Percentiles rank a stretch among this genome's conserved stretches.
These are phyloP conservation scores for Callocephalon fimbriatum DNA, from an alignment of 2,113 vertebrate species.

Conservation along the genomic window DNA sequence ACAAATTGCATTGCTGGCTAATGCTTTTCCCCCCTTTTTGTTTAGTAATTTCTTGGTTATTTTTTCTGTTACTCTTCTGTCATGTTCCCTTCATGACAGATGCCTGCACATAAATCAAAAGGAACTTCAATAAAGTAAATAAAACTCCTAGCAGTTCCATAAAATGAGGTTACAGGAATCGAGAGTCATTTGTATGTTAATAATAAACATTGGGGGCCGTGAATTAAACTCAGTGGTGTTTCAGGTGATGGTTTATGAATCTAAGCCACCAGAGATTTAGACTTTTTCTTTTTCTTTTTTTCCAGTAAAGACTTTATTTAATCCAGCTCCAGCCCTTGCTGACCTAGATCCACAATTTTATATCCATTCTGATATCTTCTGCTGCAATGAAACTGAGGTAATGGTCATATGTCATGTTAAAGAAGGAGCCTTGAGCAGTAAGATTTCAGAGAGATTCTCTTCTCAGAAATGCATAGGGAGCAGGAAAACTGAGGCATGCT, in stretches of 20 bases:
- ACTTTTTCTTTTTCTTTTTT: constrained; percentile 21
- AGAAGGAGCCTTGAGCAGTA: not conserved
- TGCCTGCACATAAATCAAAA: not conserved
- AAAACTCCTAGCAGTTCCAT: not conserved
- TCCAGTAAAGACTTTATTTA: constrained; percentile 95
- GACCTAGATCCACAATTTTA: constrained; percentile 90
- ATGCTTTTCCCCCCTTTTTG: not conserved
- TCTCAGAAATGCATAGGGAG: not conserved
- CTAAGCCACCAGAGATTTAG: not conserved
- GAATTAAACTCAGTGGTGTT: not conserved
- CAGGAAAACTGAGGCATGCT: not conserved
- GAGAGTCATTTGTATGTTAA: not conserved
- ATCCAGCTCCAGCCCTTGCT: constrained; percentile 91
- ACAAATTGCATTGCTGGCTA: not conserved
- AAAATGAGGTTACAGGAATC: not conserved
- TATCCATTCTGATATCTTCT: constrained; percentile 89
- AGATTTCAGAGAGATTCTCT: not conserved
- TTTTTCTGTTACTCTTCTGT: not conserved
- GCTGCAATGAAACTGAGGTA: constrained; percentile 99
- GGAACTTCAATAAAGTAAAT: not conserved
- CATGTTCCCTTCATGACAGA: not conserved
- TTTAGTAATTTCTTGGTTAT: not conserved
- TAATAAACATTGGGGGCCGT: not conserved
- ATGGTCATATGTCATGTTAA: not conserved
- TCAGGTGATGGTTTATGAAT: not conserved